Percentiles rank a stretch among this genome's conserved stretches.
These are phyloP conservation scores for Himalopsyche kuldschensis DNA, from an alignment of 2,888 invertebrate species.

Conservation along the genomic window DNA sequence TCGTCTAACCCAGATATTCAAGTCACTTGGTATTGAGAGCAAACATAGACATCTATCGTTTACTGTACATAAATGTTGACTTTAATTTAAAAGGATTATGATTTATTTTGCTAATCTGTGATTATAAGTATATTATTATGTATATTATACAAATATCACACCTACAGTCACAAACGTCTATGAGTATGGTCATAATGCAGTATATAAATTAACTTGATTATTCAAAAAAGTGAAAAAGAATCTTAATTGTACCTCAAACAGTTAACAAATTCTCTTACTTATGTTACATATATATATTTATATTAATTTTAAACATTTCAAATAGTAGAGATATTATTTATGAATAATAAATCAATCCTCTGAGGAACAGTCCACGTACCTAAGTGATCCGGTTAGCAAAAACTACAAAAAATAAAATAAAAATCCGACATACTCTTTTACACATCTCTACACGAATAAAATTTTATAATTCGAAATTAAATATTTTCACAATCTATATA, in stretches of 20 bases:
- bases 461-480: constrained; percentile 1
- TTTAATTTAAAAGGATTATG: not conserved
- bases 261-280: not conserved
- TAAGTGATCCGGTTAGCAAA: not conserved
- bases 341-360: not conserved
- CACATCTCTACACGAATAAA: constrained; percentile 14
- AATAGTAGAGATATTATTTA: not conserved
- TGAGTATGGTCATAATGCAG: not conserved
- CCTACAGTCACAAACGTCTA: not conserved
- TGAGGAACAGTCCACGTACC: constrained; percentile 2
- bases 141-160: not conserved
- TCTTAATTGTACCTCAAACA: not conserved
- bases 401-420: constrained; percentile 5
- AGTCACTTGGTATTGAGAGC: not conserved
- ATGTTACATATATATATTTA: not conserved
- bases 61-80: not conserved
- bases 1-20: constrained; percentile 6
- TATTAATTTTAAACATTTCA: constrained; percentile 7
- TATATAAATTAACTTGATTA: not conserved
- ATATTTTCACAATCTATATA: constrained; percentile 24
- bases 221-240: not conserved
- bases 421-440: constrained; percentile 10
- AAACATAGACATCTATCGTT: not conserved
- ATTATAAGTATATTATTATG: not conserved
- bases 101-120: not conserved